These are phyloP conservation scores for Drosophila miranda DNA, from an alignment of 1,140 invertebrate species.

Conservation along the genomic window DNA sequence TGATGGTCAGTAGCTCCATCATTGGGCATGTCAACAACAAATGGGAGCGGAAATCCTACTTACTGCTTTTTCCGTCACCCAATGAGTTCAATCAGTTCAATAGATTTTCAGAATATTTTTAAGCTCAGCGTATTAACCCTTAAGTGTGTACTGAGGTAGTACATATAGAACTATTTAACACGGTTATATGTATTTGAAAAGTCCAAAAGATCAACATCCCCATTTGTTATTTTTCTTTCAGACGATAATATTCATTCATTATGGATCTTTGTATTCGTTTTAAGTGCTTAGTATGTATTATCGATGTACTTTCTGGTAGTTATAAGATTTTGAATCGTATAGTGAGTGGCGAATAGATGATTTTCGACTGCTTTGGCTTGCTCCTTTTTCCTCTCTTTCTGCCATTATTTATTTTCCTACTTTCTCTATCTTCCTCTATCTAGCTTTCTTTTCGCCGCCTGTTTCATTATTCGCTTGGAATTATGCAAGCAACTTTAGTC, in stretches of 20 bases:
- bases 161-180: no score
- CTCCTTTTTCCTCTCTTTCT: not conserved
- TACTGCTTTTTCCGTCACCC: conserved; percentile 33
- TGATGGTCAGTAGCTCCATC: no score
- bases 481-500: conserved; percentile 75
- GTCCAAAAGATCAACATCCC: no score
- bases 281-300: no score
- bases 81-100: conserved; percentile 27
- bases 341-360: not conserved
- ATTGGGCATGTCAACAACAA: conserved; percentile 27
- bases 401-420: no score
- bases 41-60: conserved; percentile 32
- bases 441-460: conserved; percentile 10
- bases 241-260: no score
- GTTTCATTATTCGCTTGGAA: conserved; percentile 53
- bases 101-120: not conserved
- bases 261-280: no score
- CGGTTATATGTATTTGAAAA: no score
- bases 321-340: no score
- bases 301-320: no score
- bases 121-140: not conserved
- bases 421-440: not conserved
- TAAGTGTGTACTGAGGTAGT: not conserved
- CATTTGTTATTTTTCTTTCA: no score
- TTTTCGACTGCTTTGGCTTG: not conserved